These are phyloP conservation scores for Brachystomella parvula DNA, from an alignment of 1,140 invertebrate species.

Conservation along the genomic window DNA sequence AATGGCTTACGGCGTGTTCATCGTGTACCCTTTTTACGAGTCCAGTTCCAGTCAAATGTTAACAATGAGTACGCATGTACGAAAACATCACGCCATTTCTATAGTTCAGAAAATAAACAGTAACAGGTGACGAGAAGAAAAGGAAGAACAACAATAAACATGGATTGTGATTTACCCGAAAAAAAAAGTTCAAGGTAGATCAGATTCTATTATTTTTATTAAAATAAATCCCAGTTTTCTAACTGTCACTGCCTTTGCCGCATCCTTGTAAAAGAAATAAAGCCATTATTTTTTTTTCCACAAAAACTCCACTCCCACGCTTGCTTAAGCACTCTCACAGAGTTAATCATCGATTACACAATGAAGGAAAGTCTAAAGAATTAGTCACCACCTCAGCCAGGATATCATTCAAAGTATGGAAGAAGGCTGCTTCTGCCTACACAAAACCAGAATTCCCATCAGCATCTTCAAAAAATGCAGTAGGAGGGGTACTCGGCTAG, in stretches of 20 bases:
- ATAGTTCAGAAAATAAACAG: too few relatives aligned
- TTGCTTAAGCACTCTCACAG: too few relatives aligned
- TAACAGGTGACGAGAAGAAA: too few relatives aligned
- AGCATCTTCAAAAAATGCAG: not conserved
- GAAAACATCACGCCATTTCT: not conserved
- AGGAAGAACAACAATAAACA: too few relatives aligned
- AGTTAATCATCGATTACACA: not conserved
- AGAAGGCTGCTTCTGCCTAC: not conserved
- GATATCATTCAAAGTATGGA: not conserved
- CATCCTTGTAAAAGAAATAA: too few relatives aligned
- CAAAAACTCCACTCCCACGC: too few relatives aligned
- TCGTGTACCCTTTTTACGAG: not conserved
- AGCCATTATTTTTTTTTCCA: too few relatives aligned
- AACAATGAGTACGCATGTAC: not conserved
- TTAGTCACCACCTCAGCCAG: not conserved
- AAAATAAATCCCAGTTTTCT: too few relatives aligned
- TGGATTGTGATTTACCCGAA: too few relatives aligned
- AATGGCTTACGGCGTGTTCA: too few relatives aligned
- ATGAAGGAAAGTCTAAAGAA: not conserved
- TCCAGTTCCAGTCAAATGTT: not conserved
- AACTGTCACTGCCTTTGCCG: too few relatives aligned
- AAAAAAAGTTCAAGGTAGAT: not conserved
- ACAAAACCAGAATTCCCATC: not conserved
- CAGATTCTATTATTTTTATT: too few relatives aligned
- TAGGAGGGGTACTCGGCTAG: not conserved